Conservation (phyloP, 35 echinoderm and acorn worm genomes). For the Heliocidaris tuberculata region DNA sequence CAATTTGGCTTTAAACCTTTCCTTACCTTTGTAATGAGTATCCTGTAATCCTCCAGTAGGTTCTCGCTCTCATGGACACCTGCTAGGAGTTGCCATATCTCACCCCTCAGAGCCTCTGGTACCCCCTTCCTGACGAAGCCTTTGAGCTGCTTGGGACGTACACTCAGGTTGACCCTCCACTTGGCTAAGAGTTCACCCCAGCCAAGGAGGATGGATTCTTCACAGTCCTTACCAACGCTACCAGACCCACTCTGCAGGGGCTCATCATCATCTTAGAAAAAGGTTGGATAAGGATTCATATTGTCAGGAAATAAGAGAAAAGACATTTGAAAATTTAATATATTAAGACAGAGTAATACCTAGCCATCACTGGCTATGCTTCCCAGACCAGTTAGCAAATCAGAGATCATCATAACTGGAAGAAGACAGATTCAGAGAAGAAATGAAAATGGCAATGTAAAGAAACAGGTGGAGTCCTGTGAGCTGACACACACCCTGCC, state of each 20-base stretch:
- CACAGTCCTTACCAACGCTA: slow-evolving; percentile 92
- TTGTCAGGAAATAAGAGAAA: background rate
- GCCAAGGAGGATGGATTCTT: slow-evolving; percentile 73
- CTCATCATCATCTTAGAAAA: slow-evolving; percentile 80
- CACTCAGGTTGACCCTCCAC: slow-evolving; percentile 75
- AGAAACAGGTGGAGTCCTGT: no score
- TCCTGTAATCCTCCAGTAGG: slow-evolving; percentile 81
- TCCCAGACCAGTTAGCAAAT: background rate
- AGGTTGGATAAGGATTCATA: background rate
- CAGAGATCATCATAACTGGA: no score
- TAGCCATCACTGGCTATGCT: background rate
- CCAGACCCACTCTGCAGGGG: slow-evolving; percentile 93
- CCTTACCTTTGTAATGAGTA: slow-evolving; percentile 90
- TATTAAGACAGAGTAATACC: background rate
- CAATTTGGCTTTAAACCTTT: background rate
- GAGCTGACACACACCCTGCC: no score
- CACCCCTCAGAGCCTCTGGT: slow-evolving; percentile 87
- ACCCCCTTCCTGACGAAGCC: slow-evolving; percentile 82
- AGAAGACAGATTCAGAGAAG: no score
- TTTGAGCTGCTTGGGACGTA: slow-evolving; percentile 81
- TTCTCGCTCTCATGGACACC: slow-evolving; percentile 83
- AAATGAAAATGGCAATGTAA: no score
- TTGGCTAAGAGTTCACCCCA: slow-evolving; percentile 88
- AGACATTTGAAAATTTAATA: background rate
- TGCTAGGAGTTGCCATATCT: slow-evolving; percentile 94